Evolutionary conservation across 2,797 vertebrate species (phyloP).

Genomic region (Spheniscus humboldti): DNA sequence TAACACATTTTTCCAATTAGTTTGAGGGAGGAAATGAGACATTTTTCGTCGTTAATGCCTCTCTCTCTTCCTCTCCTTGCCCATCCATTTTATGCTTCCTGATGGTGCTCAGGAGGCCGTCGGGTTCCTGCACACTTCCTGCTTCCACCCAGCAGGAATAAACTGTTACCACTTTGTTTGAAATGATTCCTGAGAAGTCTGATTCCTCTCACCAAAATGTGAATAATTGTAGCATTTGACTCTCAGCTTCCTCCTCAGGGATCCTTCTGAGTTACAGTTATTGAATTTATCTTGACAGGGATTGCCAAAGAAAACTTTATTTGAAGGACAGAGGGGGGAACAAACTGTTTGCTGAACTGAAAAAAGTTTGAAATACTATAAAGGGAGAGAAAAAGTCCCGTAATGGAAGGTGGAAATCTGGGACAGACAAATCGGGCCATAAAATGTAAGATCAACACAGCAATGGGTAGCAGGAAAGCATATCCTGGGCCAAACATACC

Average conservation of each 20-base stretch:
- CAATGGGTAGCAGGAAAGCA: conserved; percentile 23
- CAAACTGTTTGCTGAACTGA: conserved; percentile 43
- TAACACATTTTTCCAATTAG: conserved; percentile 65
- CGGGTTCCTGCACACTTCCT: conserved; percentile 20
- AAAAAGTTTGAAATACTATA: conserved; percentile 42
- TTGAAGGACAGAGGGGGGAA: conserved; percentile 37
- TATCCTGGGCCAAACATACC: conserved; percentile 14
- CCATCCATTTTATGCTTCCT: conserved; percentile 53
- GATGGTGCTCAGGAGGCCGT: conserved; percentile 32
- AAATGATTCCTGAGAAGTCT: conserved; percentile 36
- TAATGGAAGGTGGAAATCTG: conserved; percentile 44
- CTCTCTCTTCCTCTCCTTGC: conserved; percentile 41
- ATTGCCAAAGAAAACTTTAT: conserved; percentile 65
- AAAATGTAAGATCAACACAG: conserved; percentile 43
- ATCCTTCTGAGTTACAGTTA: conserved; percentile 46
- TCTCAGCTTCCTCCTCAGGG: conserved; percentile 51
- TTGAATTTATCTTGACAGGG: conserved; percentile 47
- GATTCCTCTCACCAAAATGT: conserved; percentile 51
- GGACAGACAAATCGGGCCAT: conserved; percentile 31
- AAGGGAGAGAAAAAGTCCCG: conserved; percentile 45
- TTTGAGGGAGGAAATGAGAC: conserved; percentile 27
- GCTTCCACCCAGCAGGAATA: conserved; percentile 45
- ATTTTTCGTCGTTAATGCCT: conserved; percentile 66
- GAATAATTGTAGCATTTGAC: conserved; percentile 61
- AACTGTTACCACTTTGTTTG: conserved; percentile 8